phyloP scores from a whole-genome alignment of 1,140 invertebrate genomes.

The Pseudomyrmex sp. region DNA sequence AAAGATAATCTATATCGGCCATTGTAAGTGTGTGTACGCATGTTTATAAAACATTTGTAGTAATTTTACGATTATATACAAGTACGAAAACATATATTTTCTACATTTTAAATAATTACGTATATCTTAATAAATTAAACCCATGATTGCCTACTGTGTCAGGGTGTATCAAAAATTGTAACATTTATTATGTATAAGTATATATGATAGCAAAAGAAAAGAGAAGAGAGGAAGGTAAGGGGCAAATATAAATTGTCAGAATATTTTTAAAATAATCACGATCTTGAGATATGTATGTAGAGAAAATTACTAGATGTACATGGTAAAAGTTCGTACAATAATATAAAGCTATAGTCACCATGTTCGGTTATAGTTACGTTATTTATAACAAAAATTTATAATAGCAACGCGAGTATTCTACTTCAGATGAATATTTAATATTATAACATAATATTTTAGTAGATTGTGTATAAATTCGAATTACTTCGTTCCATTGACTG shows the following conservation, averaged over 20 bases:
- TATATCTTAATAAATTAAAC: constrained; percentile 6
- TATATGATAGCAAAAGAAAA: background rate
- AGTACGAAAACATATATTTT: constrained; percentile 46
- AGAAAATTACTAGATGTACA: constrained; percentile 21
- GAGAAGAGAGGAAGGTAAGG: background rate
- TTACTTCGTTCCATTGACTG: constrained; percentile 42
- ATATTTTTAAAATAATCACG: constrained; percentile 39
- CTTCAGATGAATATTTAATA: no score
- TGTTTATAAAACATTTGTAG: constrained; percentile 42
- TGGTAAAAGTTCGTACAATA: constrained; percentile 39
- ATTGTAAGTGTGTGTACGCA: constrained; percentile 21
- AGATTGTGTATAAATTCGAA: constrained; percentile 30
- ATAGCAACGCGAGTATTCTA: constrained; percentile 56
- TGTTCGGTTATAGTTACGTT: constrained; percentile 59
- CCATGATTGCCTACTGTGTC: background rate
- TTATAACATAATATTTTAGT: no score
- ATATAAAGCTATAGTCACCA: constrained; percentile 58
- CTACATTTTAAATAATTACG: constrained; percentile 19
- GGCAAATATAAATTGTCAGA: constrained; percentile 2
- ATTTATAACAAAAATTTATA: constrained; percentile 57
- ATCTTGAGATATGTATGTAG: constrained; percentile 31
- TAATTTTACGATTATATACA: constrained; percentile 32
- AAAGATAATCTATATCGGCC: background rate
- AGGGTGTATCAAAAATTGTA: constrained; percentile 1
- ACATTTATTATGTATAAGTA: constrained; percentile 41